Percentiles rank a stretch among this genome's conserved stretches.
Evolutionary conservation across 1,140 invertebrate species (phyloP).

Genomic region (Ips nitidus): DNA sequence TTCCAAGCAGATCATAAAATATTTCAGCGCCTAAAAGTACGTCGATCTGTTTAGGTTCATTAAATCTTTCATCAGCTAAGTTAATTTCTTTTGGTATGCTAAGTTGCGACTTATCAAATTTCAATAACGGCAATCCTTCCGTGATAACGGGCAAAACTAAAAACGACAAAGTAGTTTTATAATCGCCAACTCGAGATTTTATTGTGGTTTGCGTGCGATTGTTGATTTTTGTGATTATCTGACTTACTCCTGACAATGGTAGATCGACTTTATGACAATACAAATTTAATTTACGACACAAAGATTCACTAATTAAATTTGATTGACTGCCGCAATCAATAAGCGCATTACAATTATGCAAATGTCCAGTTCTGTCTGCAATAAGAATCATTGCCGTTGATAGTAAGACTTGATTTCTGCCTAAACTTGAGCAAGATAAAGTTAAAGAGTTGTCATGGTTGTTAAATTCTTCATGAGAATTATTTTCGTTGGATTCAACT

Average conservation of each 20-base stretch:
- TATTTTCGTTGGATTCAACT: neutral
- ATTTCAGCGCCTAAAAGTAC: neutral
- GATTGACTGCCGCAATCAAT: too few species aligned
- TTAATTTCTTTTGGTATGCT: neutral
- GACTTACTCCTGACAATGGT: slow-evolving; percentile 22
- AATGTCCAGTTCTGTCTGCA: too few species aligned
- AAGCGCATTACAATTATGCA: too few species aligned
- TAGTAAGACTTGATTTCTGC: too few species aligned
- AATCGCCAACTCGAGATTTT: slow-evolving; percentile 9
- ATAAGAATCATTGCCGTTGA: too few species aligned
- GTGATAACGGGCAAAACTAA: slow-evolving; percentile 11
- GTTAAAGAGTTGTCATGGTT: slow-evolving; percentile 8
- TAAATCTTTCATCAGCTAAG: neutral
- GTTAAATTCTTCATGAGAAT: neutral
- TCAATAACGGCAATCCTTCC: slow-evolving; percentile 38
- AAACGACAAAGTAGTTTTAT: slow-evolving; percentile 8
- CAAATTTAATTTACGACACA: slow-evolving; percentile 10
- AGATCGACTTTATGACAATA: slow-evolving; percentile 13
- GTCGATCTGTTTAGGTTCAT: neutral
- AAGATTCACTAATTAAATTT: too few species aligned
- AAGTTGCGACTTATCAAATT: slow-evolving; percentile 8
- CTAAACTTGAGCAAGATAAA: neutral
- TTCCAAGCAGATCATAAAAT: neutral
- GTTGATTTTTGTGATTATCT: slow-evolving; percentile 5
- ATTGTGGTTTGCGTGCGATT: slow-evolving; percentile 2